Evolutionary conservation across 1,140 invertebrate species (phyloP), one percentile per base, ranked within the genome.

Genomic region (Oryzaephilus surinamensis): DNA sequence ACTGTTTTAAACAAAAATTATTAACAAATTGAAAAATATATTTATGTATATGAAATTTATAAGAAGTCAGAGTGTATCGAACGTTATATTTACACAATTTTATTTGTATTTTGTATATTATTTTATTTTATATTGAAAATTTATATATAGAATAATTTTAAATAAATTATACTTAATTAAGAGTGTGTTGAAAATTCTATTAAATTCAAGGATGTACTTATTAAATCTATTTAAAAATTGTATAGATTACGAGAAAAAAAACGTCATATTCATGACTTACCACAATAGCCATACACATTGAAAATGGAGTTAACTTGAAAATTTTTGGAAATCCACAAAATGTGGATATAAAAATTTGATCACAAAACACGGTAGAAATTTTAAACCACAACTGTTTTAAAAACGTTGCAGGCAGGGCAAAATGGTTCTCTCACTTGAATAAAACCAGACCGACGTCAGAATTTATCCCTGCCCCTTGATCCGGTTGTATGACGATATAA

Each of bases 241-340:
- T 21, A 21, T 6, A 21, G 20, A 21, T 6, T 10, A n/a, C n/a
- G n/a, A n/a, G n/a, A n/a, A n/a, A n/a, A n/a, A n/a, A n/a, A n/a
- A n/a, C n/a, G n/a, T n/a, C n/a, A n/a, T n/a, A 0, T 26, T 36
- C 28, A 27, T 36, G 24, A 69, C 69, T 65, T 52, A 72, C 70
- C 68, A 65, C 66, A 69, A 66, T 70, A 69, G 67, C 70, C 70
- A 72, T 72, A 72, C 70, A 72, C 70, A 72, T 72, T 71, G 70
- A 72, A 72, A 70, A 70, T 60, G 61, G 61, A 65, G 55, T 53
- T 65, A 61, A 17, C 64, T 64, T 11, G 38, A 32, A 24, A 26
- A 40, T 26, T 33, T 15, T 36, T 38, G 44, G 28, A 47, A 44
- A 45, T 43, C 49, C 44, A 48, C 45, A 33, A 44, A 41, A 46